A percentile compares a stretch with the other conserved stretches of the same genome.
These are phyloP conservation scores for Heliothis subflexa DNA, from an alignment of 1,140 invertebrate genomes.

Conservation along the genomic window DNA sequence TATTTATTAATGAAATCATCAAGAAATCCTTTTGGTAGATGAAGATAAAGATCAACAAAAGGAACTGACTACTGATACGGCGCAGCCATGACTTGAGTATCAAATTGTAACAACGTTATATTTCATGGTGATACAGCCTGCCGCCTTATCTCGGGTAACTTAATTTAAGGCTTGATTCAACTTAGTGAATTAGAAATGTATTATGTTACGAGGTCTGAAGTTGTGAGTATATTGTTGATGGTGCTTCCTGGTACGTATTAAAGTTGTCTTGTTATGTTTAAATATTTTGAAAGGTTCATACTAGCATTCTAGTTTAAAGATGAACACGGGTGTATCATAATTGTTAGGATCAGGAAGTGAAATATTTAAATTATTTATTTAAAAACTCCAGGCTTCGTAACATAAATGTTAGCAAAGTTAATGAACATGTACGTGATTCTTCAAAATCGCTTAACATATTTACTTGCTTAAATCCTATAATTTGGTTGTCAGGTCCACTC, in stretches of 20 bases:
- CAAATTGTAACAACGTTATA: conserved; percentile 27
- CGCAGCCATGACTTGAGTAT: conserved; percentile 1
- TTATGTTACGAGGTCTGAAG: conserved; percentile 9
- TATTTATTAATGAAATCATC: conserved; percentile 29
- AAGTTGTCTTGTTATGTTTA: background rate
- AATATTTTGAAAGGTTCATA: background rate
- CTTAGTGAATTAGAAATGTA: conserved; percentile 36
- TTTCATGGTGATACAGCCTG: conserved; percentile 19
- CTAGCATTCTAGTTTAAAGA: too few species aligned
- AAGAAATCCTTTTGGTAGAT: conserved; percentile 34
- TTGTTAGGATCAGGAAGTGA: background rate
- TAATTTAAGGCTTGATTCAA: conserved; percentile 28
- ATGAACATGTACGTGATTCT: too few species aligned
- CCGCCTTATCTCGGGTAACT: conserved; percentile 19
- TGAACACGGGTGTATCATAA: too few species aligned
- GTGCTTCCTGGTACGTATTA: background rate
- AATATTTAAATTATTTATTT: too few species aligned
- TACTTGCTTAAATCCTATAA: too few species aligned
- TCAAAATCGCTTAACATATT: too few species aligned
- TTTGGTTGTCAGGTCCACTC: too few species aligned
- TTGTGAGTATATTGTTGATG: background rate
- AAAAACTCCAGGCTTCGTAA: too few species aligned
- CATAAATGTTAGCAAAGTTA: too few species aligned
- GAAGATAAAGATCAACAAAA: conserved; percentile 20
- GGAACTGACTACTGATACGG: conserved; percentile 24